Evolutionary conservation across 2,888 invertebrate species (phyloP).

Genomic region (Protophormia terraenovae): DNA sequence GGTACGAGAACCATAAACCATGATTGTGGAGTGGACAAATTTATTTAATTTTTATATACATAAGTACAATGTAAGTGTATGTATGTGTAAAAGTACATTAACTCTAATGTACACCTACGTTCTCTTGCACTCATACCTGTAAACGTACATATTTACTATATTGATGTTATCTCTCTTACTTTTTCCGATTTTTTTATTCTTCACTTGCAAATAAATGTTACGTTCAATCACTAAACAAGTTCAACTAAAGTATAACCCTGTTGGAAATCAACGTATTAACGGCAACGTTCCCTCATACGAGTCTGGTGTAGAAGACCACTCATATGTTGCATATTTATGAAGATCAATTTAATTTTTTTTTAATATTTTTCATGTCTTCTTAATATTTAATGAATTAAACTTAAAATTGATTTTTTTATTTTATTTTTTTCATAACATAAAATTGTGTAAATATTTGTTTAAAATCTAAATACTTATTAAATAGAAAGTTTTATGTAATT

Average conservation of each 20-base stretch:
- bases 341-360: too few relatives aligned
- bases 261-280: too few relatives aligned
- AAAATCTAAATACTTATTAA: too few relatives aligned
- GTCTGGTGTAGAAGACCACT: too few relatives aligned
- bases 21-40: conserved; percentile 27
- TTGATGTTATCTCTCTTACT: background rate
- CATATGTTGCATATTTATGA: too few relatives aligned
- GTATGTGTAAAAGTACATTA: background rate
- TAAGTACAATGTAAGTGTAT: background rate
- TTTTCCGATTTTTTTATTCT: background rate
- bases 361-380: too few relatives aligned
- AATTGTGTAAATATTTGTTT: too few relatives aligned
- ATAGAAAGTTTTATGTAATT: too few relatives aligned
- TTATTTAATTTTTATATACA: conserved; percentile 41
- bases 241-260: background rate
- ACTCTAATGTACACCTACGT: background rate
- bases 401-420: too few relatives aligned
- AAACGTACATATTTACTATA: background rate
- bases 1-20: background rate
- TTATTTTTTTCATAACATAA: too few relatives aligned
- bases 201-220: background rate
- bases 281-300: too few relatives aligned
- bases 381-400: too few relatives aligned
- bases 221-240: background rate
- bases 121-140: background rate